Percentiles rank a stretch among this genome's conserved stretches.
Conservation (phyloP, 2,113 vertebrate species). For the Haplochromis burtoni region DNA sequence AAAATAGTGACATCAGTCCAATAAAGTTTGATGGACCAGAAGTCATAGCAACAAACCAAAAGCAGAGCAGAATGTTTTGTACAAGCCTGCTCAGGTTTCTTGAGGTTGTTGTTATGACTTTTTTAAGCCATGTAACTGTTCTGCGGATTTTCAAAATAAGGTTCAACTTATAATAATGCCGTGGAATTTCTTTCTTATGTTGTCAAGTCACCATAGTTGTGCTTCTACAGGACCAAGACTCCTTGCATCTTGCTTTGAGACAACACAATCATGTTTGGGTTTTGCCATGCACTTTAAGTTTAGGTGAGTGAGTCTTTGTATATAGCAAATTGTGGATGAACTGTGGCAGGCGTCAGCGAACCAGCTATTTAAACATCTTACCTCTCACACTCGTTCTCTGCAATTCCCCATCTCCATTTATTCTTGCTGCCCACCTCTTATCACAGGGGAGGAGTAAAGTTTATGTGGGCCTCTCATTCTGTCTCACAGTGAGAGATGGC, state of each 20-base stretch:
- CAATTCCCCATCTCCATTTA: background rate
- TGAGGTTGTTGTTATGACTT: background rate
- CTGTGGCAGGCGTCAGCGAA: background rate
- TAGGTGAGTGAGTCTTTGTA: background rate
- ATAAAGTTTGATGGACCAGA: background rate
- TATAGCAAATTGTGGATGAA: background rate
- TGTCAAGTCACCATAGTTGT: background rate
- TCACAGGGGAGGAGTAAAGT: conserved; percentile 26
- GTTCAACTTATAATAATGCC: background rate
- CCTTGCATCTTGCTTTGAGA: background rate
- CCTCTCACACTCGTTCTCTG: background rate
- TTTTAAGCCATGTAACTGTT: background rate
- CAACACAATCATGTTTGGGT: background rate
- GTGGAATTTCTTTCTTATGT: background rate
- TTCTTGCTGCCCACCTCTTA: conserved; percentile 6
- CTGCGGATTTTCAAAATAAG: background rate
- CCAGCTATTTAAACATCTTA: background rate
- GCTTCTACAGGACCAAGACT: background rate
- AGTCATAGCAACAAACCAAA: background rate
- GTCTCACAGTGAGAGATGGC: conserved; percentile 48
- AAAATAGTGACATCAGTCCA: background rate
- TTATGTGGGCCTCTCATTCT: conserved; percentile 33
- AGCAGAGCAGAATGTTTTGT: background rate
- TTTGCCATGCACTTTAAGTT: background rate
- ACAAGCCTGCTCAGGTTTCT: background rate